Evolutionary conservation across 2,113 vertebrate genomes (phyloP).

Genomic region (Anas platyrhynchos): DNA sequence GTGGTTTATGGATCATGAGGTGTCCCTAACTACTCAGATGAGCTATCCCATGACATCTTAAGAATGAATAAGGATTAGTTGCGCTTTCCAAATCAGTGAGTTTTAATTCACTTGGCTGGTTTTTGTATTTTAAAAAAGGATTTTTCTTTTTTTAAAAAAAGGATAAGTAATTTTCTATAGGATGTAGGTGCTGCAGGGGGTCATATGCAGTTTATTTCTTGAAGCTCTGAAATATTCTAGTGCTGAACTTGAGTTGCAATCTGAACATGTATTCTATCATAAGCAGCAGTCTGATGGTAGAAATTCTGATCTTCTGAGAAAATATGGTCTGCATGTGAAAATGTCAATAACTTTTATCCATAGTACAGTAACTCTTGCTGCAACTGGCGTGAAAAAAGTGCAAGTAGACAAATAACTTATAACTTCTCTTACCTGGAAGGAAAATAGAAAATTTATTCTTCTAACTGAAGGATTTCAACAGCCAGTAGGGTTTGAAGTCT

Average conservation of each 20-base stretch:
- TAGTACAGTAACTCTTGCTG: neutral
- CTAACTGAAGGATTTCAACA: neutral
- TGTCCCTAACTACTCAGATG: neutral
- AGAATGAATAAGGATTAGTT: neutral
- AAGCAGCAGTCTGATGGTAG: neutral
- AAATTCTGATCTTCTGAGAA: neutral
- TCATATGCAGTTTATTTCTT: neutral
- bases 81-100: neutral
- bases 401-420: neutral
- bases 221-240: neutral
- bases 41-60: neutral
- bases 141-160: neutral
- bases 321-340: neutral
- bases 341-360: neutral
- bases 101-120: constrained; percentile 6
- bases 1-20: neutral
- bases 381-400: constrained; percentile 20
- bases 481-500: neutral
- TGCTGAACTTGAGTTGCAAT: neutral
- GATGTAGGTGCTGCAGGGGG: neutral
- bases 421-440: neutral
- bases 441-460: neutral
- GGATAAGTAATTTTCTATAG: neutral
- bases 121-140: neutral
- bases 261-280: neutral